A percentile compares a stretch with the other conserved stretches of the same genome.
Evolutionary conservation across 2,888 invertebrate genomes (phyloP).

Genomic region (Rotaria macrura): DNA sequence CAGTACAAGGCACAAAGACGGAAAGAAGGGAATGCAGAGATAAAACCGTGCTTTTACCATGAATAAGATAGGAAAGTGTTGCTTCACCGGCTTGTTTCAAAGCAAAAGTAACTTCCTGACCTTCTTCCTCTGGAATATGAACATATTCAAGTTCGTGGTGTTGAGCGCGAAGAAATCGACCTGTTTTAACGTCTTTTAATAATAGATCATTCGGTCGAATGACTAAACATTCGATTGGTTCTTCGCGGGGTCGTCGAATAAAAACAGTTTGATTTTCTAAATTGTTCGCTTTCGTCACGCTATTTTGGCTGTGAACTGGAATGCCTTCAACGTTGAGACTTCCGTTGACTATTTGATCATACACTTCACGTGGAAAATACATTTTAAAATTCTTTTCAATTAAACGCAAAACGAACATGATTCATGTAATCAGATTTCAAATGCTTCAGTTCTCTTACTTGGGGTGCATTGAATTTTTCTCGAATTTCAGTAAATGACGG

Average conservation of each 20-base stretch:
- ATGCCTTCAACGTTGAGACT: constrained; percentile 11
- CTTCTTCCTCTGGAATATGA: constrained; percentile 15
- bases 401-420: no score
- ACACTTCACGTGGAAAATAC: constrained; percentile 13
- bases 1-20: neutral
- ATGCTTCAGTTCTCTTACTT: neutral
- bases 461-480: neutral
- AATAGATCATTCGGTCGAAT: constrained; percentile 9
- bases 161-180: neutral
- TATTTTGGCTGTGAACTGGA: neutral
- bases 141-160: constrained; percentile 9
- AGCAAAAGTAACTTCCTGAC: constrained; percentile 4
- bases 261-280: constrained; percentile 6
- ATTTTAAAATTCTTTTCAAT: neutral
- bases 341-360: neutral
- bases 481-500: constrained; percentile 23
- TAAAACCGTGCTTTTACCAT: neutral
- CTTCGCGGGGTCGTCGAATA: neutral
- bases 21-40: neutral
- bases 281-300: constrained; percentile 16
- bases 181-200: constrained; percentile 5
- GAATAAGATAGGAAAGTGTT: neutral
- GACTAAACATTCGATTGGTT: neutral
- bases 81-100: neutral
- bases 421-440: no score